Conservation (phyloP, 1,140 invertebrate species). For the Aphaenogaster floridana region DNA sequence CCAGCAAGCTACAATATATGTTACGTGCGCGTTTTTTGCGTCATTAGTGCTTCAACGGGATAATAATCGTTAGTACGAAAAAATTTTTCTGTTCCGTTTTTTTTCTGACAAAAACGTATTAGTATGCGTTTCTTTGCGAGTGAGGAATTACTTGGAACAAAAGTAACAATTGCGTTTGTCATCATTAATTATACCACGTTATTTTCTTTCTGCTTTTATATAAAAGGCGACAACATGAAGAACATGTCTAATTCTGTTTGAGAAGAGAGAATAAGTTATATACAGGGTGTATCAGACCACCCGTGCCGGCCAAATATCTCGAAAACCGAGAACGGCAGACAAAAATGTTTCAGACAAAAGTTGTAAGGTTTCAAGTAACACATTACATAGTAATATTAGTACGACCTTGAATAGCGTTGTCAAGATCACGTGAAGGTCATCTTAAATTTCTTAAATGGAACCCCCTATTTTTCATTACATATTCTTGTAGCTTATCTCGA, state of each 20-base stretch:
- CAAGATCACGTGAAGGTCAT: too few species aligned
- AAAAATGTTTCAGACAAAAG: too few species aligned
- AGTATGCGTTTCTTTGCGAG: not conserved
- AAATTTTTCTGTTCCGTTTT: not conserved
- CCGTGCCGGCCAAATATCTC: too few species aligned
- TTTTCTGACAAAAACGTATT: slow-evolving; percentile 5
- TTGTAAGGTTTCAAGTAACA: too few species aligned
- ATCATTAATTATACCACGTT: not conserved
- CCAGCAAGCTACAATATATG: slow-evolving; percentile 11
- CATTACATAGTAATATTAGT: too few species aligned
- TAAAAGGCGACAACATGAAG: not conserved
- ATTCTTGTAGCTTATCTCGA: too few species aligned
- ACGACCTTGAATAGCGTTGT: too few species aligned
- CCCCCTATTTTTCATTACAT: too few species aligned
- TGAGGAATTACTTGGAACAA: not conserved
- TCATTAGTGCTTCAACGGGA: slow-evolving; percentile 31
- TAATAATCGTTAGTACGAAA: slow-evolving; percentile 36
- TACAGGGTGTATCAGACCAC: too few species aligned
- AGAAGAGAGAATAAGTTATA: not conserved
- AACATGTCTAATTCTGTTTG: not conserved
- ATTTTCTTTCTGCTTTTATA: not conserved
- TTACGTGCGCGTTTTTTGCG: slow-evolving; percentile 40
- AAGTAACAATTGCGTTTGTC: not conserved
- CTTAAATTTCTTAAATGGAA: too few species aligned
- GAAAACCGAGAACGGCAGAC: too few species aligned